Evolutionary conservation across 2,797 vertebrate genomes (phyloP).

Genomic region (Rhabdophis nuchalis): DNA sequence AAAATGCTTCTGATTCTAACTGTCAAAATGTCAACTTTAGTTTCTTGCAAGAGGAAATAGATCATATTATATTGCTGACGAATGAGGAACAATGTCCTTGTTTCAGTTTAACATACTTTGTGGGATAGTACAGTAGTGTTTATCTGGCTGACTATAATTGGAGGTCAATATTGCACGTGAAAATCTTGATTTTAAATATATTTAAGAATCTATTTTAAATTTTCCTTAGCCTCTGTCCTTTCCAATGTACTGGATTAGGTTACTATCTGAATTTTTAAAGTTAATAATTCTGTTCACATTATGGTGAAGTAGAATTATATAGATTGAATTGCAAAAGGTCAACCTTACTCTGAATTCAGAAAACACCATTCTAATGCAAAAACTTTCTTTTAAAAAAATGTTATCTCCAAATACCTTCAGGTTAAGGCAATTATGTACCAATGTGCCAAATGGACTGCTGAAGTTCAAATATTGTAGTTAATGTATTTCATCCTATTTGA

Average conservation of each 20-base stretch:
- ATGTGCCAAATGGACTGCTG: background rate
- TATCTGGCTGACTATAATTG: background rate
- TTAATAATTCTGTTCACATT: background rate
- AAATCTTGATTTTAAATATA: background rate
- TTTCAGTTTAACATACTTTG: background rate
- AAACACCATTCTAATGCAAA: background rate
- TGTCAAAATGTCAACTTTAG: fast-evolving
- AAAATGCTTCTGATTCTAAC: background rate
- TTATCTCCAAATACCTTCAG: background rate
- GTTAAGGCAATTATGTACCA: background rate
- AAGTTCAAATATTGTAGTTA: background rate
- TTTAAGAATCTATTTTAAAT: background rate
- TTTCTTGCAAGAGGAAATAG: background rate
- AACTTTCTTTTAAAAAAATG: background rate
- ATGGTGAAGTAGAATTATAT: background rate
- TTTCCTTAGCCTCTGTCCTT: background rate
- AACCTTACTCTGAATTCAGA: background rate
- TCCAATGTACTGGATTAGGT: background rate
- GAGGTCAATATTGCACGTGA: background rate
- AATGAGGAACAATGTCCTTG: background rate
- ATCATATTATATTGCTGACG: background rate
- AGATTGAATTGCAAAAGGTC: background rate
- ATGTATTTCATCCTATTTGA: background rate
- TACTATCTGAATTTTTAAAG: background rate
- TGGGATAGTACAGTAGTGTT: fast-evolving